Base-by-base conservation (phyloP, 2,888 invertebrate genomes). In the Tethea ocularis region DNA sequence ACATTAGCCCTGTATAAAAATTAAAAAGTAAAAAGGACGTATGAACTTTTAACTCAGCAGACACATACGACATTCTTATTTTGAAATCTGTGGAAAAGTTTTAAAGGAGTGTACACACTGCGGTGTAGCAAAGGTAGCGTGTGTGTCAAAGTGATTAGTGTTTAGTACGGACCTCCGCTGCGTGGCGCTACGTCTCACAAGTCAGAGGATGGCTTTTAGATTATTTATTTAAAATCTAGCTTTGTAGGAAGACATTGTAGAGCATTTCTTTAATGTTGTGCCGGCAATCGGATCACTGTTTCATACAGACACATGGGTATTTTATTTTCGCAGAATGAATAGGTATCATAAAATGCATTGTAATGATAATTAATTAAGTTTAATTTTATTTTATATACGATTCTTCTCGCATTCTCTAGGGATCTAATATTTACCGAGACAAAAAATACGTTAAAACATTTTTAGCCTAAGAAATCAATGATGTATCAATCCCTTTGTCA, bases 81-180 rank as follows among this genome's bases (percentile, higher is more conserved):
- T 58, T 60, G 63, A 57, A 57, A 63, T 36, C 56, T 13, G 46
- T 61, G 56, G 57, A 59, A 68, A 72, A 75, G 76, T 80, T 85
- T 83, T 83, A 84, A 89, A 85, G 86, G 78, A 81, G 81, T 78
- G 80, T 78, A 85, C 80, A 86, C 76, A 86, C 68, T 53, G 69
- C 89, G 91, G 90, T 74, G 67, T 64, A 73, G 82, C 72, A 87
- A 90, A 89, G 86, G 80, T 73, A 67, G 72, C 65, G 68, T 86
- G 87, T 93, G 83, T 92, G 85, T 79, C 69, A 72, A 77, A 86
- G 72, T 87, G 83, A 89, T 92, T 93, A 93, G 91, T 79, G 76
- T 65, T 61, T 64, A 65, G 67, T 59, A 72, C 77, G 75, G 89
- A 90, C 90, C 91, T 85, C 91, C 91, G 70, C 82, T 68, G 86